phyloP scores from a whole-genome alignment of 2,888 invertebrate species.

The Auanema freiburgensis region DNA sequence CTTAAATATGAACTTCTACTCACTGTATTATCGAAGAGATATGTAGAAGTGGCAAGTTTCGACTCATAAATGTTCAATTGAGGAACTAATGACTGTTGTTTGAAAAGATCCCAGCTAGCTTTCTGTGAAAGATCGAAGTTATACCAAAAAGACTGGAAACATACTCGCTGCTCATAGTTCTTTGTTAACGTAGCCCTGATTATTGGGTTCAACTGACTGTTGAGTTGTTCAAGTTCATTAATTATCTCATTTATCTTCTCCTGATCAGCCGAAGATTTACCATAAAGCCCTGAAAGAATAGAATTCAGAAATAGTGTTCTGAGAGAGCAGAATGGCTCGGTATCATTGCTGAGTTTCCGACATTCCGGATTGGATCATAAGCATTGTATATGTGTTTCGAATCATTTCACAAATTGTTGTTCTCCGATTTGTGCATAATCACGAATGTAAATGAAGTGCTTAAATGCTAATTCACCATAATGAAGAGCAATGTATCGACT shows the following conservation, averaged over 20 bases:
- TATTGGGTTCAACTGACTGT: constrained; percentile 46
- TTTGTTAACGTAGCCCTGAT: constrained; percentile 47
- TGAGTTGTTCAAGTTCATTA: constrained; percentile 43
- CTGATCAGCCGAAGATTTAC: constrained; percentile 43
- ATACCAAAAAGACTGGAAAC: background rate
- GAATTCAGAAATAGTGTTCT: too few relatives aligned
- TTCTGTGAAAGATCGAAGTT: constrained; percentile 22
- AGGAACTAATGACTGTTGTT: constrained; percentile 38
- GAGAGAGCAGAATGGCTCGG: too few relatives aligned
- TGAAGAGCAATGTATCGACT: constrained; percentile 46
- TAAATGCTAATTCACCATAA: constrained; percentile 30
- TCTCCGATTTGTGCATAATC: background rate
- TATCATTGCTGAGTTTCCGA: too few relatives aligned
- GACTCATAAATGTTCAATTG: constrained; percentile 39
- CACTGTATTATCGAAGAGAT: constrained; percentile 13
- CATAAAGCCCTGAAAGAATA: constrained; percentile 41
- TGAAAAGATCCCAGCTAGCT: constrained; percentile 32
- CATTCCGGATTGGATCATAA: too few relatives aligned
- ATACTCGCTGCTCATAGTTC: constrained; percentile 47
- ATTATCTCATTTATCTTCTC: constrained; percentile 48
- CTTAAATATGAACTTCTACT: constrained; percentile 1
- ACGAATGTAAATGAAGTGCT: too few relatives aligned
- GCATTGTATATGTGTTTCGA: too few relatives aligned
- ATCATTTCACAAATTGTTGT: background rate
- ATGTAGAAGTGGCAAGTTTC: constrained; percentile 19